Conservation (phyloP, 1,140 invertebrate species). For the Pseudomyrmex gracilis region DNA sequence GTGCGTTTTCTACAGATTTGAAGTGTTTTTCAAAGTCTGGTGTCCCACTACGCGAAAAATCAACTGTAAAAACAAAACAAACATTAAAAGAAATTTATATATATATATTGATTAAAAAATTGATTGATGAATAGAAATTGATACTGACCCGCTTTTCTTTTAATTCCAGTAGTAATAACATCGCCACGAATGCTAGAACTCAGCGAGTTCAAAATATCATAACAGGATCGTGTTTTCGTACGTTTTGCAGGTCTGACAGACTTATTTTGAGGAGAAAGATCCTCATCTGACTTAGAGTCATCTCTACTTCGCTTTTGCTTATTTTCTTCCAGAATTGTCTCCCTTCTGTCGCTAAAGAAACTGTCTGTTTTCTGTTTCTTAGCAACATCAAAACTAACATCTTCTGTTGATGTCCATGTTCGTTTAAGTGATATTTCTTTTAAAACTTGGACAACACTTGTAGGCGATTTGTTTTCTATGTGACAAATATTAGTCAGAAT, state of each 20-base stretch:
- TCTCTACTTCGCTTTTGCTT: slow-evolving; percentile 82
- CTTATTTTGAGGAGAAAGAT: slow-evolving; percentile 76
- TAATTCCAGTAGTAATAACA: slow-evolving; percentile 78
- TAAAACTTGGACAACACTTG: slow-evolving; percentile 70
- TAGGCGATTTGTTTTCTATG: slow-evolving; percentile 36
- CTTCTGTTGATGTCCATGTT: slow-evolving; percentile 82
- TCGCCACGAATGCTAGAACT: slow-evolving; percentile 79
- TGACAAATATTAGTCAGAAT: slow-evolving; percentile 69
- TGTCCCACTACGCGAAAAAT: slow-evolving; percentile 79
- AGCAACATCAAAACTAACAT: slow-evolving; percentile 76
- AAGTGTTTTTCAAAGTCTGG: slow-evolving; percentile 83
- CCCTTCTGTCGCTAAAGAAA: slow-evolving; percentile 75
- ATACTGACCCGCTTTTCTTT: slow-evolving; percentile 83
- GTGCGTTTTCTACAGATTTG: slow-evolving; percentile 75
- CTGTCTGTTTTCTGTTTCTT: slow-evolving; percentile 83
- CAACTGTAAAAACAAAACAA: slow-evolving; percentile 69
- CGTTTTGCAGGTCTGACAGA: slow-evolving; percentile 80
- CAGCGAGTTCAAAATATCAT: slow-evolving; percentile 83
- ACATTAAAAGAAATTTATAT: not conserved
- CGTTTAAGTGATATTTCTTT: slow-evolving; percentile 82
- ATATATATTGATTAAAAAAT: not conserved
- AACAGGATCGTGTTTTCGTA: slow-evolving; percentile 83
- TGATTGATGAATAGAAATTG: not conserved
- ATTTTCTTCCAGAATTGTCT: slow-evolving; percentile 79
- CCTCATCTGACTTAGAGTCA: slow-evolving; percentile 81